Evolutionary conservation across 2,113 vertebrate genomes (phyloP).

Genomic region (Zosterops lateralis): DNA sequence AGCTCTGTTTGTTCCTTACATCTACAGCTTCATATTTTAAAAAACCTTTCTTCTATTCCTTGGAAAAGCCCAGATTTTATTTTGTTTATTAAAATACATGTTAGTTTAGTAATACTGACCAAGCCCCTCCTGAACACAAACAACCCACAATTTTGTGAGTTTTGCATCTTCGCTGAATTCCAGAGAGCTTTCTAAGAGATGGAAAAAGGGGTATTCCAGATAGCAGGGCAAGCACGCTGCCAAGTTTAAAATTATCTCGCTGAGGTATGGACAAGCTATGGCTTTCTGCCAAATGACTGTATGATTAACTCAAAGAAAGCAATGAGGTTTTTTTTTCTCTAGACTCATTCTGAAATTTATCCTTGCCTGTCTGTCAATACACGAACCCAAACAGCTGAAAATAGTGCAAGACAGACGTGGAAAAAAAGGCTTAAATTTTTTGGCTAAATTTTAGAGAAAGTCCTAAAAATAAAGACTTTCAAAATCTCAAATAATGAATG

Average conservation of each 20-base stretch:
- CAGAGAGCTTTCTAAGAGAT: background rate
- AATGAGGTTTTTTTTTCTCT: background rate
- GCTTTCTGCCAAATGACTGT: background rate
- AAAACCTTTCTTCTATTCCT: background rate
- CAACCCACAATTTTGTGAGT: background rate
- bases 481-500: background rate
- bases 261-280: background rate
- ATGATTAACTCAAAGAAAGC: background rate
- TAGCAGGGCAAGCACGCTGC: background rate
- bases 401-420: background rate
- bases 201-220: background rate
- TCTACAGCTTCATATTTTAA: background rate
- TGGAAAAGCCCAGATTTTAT: background rate
- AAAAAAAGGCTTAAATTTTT: background rate
- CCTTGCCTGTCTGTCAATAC: background rate
- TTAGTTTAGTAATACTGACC: background rate
- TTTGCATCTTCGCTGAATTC: background rate
- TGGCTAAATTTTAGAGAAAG: background rate
- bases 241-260: slow-evolving; percentile 21
- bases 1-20: background rate
- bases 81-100: background rate
- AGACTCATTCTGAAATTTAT: background rate
- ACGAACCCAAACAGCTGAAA: background rate
- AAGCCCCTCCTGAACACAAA: background rate
- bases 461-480: background rate